These are phyloP conservation scores for Syncerus caffer DNA, from an alignment of 2,797 vertebrate species.

Conservation along the genomic window DNA sequence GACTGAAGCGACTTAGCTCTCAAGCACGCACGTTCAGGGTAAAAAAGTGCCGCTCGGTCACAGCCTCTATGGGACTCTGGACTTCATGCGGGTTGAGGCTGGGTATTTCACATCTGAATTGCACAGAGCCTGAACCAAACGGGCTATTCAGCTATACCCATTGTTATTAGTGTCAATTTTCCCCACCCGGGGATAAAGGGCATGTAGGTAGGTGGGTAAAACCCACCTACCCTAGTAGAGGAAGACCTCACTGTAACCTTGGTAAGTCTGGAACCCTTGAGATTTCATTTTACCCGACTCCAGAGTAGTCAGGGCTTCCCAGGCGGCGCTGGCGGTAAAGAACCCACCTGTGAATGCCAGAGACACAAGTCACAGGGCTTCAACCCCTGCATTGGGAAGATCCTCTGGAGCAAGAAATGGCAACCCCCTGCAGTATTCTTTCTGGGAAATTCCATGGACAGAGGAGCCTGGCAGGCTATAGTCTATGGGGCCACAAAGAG, in stretches of 20 bases:
- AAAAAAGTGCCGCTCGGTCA: background rate
- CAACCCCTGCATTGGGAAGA: background rate
- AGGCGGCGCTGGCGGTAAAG: background rate
- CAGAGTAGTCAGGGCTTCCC: background rate
- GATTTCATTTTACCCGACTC: background rate
- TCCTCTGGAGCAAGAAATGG: background rate
- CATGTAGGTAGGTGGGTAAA: background rate
- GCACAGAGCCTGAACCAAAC: background rate
- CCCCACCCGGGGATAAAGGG: background rate
- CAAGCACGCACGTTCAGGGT: background rate
- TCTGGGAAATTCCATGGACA: background rate
- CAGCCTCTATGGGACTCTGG: background rate
- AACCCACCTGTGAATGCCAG: rapidly evolving
- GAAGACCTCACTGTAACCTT: background rate
- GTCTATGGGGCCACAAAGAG: background rate
- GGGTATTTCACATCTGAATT: background rate
- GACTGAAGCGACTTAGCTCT: background rate
- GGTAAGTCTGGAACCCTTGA: background rate
- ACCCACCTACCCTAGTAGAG: background rate
- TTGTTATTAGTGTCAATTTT: background rate
- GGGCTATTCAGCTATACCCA: background rate
- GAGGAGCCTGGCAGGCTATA: background rate
- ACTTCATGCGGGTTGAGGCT: background rate
- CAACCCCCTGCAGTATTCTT: background rate
- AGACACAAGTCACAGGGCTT: background rate